Base-by-base conservation (phyloP, 2,797 vertebrate genomes). In the Gephyroberyx darwinii region DNA sequence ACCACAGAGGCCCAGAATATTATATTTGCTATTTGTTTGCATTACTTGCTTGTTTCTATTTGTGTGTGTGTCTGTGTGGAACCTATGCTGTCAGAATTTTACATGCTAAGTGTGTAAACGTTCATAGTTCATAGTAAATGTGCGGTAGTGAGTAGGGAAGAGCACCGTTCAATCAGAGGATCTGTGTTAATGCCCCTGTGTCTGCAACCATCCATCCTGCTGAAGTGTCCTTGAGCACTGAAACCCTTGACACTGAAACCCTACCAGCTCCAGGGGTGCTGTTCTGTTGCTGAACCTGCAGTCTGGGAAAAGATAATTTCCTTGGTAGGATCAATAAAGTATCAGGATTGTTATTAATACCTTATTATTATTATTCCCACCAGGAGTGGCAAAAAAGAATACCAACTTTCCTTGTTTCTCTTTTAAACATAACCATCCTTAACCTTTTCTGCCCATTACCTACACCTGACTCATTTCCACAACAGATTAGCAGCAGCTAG, bases 21-120 rank as follows among this genome's bases (percentile, higher is more conserved):
- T 20, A 51, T 58, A 70, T 56, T 74, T 78, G 61, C 48, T 76
- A 71, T 77, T 82, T 75, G 35, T 72, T 70, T 73, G 20, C 43
- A 3, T 26, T 26, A 26, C 26, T 26, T 26, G 26, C 3, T 26
- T 26, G 26, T 26, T 26, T 26, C 26, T 26, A 26, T 26, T n/a
- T n/a, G 26, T 26, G 26, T 26, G 26, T 26, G 26, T 26, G 26
- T 26, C 26, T 26, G 26, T 26, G 26, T 26, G 26, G 26, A 1
- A 26, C 3, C 26, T 26, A 26, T 26, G 26, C 26, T 26, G 26
- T 26, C 26, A 26, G 26, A 26, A 26, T 26, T 26, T 26, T 26
- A 26, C 26, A 26, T 26, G 26, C 26, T 26, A 26, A 26, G 26
- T 4, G 26, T 26, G 1, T 26, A 26, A n/a, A n/a, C n/a, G 26